Evolutionary conservation across 2,797 vertebrate species (phyloP).

Genomic region (Hydrocynus forskahlii): DNA sequence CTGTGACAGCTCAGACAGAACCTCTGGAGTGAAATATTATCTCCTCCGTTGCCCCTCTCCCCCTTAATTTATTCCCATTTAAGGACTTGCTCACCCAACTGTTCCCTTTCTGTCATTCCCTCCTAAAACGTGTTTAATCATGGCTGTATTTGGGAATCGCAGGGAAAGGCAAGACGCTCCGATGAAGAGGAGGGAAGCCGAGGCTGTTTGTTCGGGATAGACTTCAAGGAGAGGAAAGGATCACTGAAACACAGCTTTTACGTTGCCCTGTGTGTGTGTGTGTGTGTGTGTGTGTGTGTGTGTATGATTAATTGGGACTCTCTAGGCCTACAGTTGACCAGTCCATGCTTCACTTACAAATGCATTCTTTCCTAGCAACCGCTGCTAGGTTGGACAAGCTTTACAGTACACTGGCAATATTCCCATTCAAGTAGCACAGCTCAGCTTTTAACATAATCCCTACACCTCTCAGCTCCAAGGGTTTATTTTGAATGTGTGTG

Average conservation of each 20-base stretch:
- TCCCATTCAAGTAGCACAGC: not conserved
- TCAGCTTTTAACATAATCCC: not conserved
- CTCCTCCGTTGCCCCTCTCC: conserved; percentile 68
- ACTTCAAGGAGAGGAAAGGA: conserved; percentile 26
- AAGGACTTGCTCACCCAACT: conserved; percentile 77
- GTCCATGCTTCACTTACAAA: not conserved
- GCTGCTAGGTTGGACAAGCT: not conserved
- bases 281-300: conserved; percentile 14
- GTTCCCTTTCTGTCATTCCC: conserved; percentile 67
- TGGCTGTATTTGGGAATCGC: conserved; percentile 76
- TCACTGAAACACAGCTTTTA: not conserved
- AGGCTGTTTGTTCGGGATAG: conserved; percentile 48
- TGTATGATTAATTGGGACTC: not conserved
- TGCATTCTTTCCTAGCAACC: no score
- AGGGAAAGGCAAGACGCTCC: conserved; percentile 62
- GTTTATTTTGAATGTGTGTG: no score
- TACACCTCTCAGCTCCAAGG: no score
- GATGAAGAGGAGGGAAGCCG: conserved; percentile 41
- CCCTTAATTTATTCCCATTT: conserved; percentile 80
- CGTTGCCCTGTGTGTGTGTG: not conserved
- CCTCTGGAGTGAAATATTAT: conserved; percentile 73
- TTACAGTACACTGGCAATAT: not conserved
- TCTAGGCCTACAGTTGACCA: not conserved
- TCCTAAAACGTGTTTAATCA: conserved; percentile 78
- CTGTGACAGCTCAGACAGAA: conserved; percentile 56